Percentiles rank a stretch among this genome's conserved stretches.
phyloP scores from a whole-genome alignment of 2,888 invertebrate genomes.

The Cosmia pyralina region DNA sequence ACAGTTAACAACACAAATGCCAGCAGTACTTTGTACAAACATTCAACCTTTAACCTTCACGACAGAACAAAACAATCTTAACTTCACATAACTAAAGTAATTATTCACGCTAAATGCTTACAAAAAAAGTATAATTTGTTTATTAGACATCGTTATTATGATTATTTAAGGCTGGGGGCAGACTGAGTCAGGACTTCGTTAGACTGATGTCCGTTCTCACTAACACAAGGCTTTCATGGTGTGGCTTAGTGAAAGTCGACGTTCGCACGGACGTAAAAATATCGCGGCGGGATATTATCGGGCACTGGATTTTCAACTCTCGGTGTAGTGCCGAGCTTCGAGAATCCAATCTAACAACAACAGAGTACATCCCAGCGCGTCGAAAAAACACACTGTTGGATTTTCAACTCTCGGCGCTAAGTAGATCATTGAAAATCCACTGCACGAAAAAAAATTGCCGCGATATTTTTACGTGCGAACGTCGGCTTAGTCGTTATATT shows the following conservation, averaged over 20 bases:
- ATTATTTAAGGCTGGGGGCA: background rate
- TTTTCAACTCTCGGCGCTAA: too few relatives aligned
- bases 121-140: conserved; percentile 36
- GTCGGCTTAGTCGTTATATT: too few relatives aligned
- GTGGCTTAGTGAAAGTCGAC: background rate
- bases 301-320: too few relatives aligned
- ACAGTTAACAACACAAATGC: conserved; percentile 41
- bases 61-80: conserved; percentile 32
- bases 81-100: conserved; percentile 39
- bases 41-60: conserved; percentile 52
- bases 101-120: conserved; percentile 44
- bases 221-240: background rate
- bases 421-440: too few relatives aligned
- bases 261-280: too few relatives aligned
- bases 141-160: conserved; percentile 8
- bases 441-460: too few relatives aligned
- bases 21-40: conserved; percentile 32
- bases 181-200: background rate
- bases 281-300: too few relatives aligned
- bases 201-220: background rate
- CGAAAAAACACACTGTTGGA: too few relatives aligned
- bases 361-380: too few relatives aligned
- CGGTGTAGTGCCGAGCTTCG: too few relatives aligned
- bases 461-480: too few relatives aligned
- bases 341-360: too few relatives aligned